These are phyloP conservation scores for Enteromius fasciolatus DNA, from an alignment of 2,797 vertebrate species.

Conservation along the genomic window DNA sequence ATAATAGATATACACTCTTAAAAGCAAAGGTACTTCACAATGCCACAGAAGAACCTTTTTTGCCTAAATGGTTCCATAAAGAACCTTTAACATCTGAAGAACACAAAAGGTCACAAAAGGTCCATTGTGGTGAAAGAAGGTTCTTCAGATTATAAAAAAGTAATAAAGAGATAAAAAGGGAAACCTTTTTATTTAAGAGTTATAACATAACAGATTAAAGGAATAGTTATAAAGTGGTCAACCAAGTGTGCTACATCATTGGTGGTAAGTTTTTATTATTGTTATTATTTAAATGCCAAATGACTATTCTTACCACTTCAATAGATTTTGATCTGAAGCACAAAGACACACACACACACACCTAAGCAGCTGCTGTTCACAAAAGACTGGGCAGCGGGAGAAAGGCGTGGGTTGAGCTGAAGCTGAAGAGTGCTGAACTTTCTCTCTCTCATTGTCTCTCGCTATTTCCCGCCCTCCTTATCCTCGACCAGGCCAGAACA, in stretches of 20 bases:
- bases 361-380: slow-evolving; percentile 56
- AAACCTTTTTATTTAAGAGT: neutral
- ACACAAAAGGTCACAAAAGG: too few species aligned
- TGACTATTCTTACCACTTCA: neutral
- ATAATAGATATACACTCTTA: neutral
- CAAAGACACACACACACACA: slow-evolving; percentile 21
- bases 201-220: neutral
- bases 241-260: neutral
- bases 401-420: slow-evolving; percentile 55
- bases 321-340: neutral
- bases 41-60: neutral
- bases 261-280: neutral
- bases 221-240: neutral
- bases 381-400: slow-evolving; percentile 44
- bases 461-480: slow-evolving; percentile 57
- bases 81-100: neutral
- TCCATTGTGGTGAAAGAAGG: neutral
- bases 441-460: slow-evolving; percentile 46
- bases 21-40: neutral
- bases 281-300: neutral
- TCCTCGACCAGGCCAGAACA: slow-evolving; percentile 27
- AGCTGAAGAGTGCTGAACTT: slow-evolving; percentile 53
- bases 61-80: neutral
- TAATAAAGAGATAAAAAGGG: neutral
- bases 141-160: neutral